A percentile compares a stretch with the other conserved stretches of the same genome.
phyloP scores from a whole-genome alignment of 2,888 invertebrate genomes.

The Xestia c-nigrum region DNA sequence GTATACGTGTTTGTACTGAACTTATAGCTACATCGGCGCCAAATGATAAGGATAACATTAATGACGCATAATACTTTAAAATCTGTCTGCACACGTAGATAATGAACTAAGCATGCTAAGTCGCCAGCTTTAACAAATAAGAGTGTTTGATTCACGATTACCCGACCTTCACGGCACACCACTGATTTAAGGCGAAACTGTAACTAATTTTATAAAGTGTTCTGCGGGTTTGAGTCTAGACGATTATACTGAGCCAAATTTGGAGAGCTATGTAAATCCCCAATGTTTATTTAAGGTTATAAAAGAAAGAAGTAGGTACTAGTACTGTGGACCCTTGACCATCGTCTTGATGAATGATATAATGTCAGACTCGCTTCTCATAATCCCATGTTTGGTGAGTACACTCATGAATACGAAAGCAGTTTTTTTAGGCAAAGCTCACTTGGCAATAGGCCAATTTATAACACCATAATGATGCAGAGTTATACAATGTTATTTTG shows the following conservation, averaged over 20 bases:
- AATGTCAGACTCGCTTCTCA: background rate
- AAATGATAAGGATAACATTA: slow-evolving; percentile 41
- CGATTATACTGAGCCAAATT: background rate
- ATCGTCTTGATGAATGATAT: slow-evolving; percentile 29
- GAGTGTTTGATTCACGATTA: slow-evolving; percentile 31
- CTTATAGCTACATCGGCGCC: background rate
- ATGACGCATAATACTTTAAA: slow-evolving; percentile 50
- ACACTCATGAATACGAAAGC: slow-evolving; percentile 39
- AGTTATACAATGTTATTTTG: slow-evolving; percentile 21
- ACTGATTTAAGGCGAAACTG: slow-evolving; percentile 19
- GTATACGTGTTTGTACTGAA: slow-evolving; percentile 6
- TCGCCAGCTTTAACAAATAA: slow-evolving; percentile 37
- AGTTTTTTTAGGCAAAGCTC: slow-evolving; percentile 30
- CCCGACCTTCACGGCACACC: slow-evolving; percentile 33
- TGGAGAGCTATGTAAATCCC: background rate
- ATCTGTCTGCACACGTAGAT: slow-evolving; percentile 44
- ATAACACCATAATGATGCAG: slow-evolving; percentile 25
- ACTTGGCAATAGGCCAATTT: slow-evolving; percentile 48
- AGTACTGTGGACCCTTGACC: background rate
- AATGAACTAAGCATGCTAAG: slow-evolving; percentile 32
- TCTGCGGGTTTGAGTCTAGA: slow-evolving; percentile 6
- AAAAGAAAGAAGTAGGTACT: background rate
- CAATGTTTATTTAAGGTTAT: background rate
- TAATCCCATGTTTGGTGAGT: slow-evolving; percentile 7
- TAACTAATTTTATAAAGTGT: slow-evolving; percentile 27